Evolutionary conservation across 2,113 vertebrate genomes (phyloP).

Genomic region (Sebastes fasciatus): DNA sequence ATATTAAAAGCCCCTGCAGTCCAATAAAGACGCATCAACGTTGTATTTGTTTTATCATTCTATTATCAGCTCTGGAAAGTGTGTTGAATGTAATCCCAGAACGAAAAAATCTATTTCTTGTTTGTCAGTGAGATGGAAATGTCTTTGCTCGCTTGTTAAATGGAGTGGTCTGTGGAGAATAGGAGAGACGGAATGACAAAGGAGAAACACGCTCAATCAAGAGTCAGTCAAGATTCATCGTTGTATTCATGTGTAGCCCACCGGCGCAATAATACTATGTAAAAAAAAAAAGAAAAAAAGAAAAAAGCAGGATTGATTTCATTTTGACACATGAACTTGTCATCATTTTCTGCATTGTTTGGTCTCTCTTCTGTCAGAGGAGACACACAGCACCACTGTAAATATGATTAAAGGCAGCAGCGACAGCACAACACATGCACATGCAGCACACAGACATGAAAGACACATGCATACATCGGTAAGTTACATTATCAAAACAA

Average conservation of each 20-base stretch:
- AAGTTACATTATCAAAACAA: conserved; percentile 35
- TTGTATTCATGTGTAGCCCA: conserved; percentile 42
- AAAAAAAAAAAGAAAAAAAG: background rate
- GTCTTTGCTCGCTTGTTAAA: conserved; percentile 56
- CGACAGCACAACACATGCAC: background rate
- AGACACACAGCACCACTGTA: background rate
- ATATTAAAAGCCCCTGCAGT: conserved; percentile 30
- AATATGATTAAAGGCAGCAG: conserved; percentile 50
- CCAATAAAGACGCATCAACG: conserved; percentile 13
- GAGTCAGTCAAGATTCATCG: conserved; percentile 36
- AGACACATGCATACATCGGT: conserved; percentile 13
- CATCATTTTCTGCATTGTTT: conserved; percentile 9
- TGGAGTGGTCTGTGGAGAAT: conserved; percentile 49
- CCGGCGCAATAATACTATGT: background rate
- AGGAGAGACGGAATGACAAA: conserved; percentile 18
- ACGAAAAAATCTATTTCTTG: conserved; percentile 51
- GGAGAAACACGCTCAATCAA: conserved; percentile 38
- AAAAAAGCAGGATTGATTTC: conserved; percentile 15
- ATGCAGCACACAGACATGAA: conserved; percentile 14
- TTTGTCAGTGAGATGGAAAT: conserved; percentile 61
- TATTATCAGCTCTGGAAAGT: conserved; percentile 43
- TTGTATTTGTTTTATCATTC: conserved; percentile 43
- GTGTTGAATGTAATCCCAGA: conserved; percentile 49
- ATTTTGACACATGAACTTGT: conserved; percentile 42
- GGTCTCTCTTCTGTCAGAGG: conserved; percentile 23